These are phyloP conservation scores for Tyrannus savana DNA, from an alignment of 2,113 vertebrate species.

Conservation along the genomic window DNA sequence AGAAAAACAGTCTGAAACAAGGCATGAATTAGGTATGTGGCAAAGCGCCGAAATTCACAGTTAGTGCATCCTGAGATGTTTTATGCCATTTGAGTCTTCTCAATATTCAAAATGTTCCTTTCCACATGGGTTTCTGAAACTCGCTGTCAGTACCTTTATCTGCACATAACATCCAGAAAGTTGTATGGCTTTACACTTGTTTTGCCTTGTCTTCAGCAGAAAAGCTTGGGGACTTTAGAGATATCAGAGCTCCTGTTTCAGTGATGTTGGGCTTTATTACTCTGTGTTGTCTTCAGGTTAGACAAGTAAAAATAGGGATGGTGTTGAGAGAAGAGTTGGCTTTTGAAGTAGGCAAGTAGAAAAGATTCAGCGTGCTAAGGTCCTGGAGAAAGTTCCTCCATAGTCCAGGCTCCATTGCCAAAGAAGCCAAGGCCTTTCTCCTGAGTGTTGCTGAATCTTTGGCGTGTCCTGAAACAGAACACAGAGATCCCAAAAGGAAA, in stretches of 20 bases:
- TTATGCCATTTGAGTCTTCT: neutral
- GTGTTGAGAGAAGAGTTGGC: neutral
- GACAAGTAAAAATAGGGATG: neutral
- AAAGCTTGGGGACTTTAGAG: neutral
- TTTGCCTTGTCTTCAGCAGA: neutral
- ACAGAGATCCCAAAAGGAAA: neutral
- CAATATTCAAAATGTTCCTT: neutral
- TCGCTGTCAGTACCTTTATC: neutral
- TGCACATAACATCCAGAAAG: neutral
- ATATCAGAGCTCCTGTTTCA: neutral
- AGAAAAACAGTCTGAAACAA: neutral
- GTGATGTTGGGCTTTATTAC: fast-evolving
- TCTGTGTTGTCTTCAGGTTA: neutral
- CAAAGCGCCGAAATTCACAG: neutral
- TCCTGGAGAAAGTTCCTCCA: neutral
- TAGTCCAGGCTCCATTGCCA: neutral
- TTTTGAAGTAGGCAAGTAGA: neutral
- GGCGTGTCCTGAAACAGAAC: neutral
- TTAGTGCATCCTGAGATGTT: neutral
- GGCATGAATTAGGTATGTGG: neutral
- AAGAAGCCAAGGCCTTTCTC: neutral
- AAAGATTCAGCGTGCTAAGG: neutral
- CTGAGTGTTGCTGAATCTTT: neutral
- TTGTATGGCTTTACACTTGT: neutral
- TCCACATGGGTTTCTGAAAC: neutral